Conservation (phyloP, 2,888 invertebrate species). For the Nephrotoma flavescens region DNA sequence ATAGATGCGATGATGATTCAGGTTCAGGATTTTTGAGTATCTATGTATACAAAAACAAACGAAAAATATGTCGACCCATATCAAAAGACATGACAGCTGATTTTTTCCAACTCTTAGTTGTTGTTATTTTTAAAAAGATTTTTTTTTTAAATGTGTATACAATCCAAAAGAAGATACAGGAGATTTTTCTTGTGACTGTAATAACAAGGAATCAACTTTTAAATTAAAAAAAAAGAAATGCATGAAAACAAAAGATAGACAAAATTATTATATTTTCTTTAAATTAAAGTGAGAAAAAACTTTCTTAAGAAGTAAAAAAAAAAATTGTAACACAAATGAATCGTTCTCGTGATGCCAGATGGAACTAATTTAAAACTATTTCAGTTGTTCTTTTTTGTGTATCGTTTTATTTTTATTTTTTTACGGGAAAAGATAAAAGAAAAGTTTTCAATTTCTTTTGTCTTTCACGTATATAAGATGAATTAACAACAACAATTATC, state of each 20-base stretch:
- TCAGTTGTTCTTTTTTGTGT: background rate
- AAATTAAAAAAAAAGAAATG: background rate
- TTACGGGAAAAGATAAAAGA: background rate
- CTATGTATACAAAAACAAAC: background rate
- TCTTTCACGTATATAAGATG: background rate
- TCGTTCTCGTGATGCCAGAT: slow-evolving; percentile 4
- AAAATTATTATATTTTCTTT: background rate
- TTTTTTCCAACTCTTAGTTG: slow-evolving; percentile 15
- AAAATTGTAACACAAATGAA: background rate
- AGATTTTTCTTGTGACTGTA: background rate
- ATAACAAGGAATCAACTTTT: background rate
- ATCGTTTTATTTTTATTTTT: background rate
- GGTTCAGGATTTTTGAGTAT: slow-evolving; percentile 10
- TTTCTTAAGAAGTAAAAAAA: background rate
- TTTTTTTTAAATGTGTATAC: background rate
- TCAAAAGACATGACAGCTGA: slow-evolving; percentile 36
- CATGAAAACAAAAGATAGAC: background rate
- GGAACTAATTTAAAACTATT: slow-evolving; percentile 4
- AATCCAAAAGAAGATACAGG: background rate
- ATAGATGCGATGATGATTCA: background rate
- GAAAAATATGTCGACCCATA: slow-evolving; percentile 25
- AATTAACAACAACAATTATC: background rate
- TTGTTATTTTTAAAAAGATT: background rate
- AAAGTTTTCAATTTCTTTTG: background rate
- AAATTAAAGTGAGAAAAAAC: background rate